Evolutionary conservation across 2,113 vertebrate species (phyloP).

Genomic region (Puma concolor): DNA sequence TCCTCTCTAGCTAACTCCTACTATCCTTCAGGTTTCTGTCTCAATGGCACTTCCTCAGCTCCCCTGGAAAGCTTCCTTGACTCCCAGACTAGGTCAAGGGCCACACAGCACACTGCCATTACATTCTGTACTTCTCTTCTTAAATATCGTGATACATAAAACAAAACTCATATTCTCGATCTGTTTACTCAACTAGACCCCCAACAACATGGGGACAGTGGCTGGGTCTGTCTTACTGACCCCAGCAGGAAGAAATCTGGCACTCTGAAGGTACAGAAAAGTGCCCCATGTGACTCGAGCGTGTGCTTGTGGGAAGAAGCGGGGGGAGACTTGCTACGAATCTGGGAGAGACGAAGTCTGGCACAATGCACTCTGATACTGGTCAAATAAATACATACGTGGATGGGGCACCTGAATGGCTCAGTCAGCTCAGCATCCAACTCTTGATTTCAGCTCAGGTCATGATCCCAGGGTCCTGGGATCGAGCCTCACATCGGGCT

Average conservation of each 20-base stretch:
- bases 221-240: neutral
- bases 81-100: neutral
- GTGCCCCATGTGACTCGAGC: neutral
- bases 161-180: neutral
- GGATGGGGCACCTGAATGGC: neutral
- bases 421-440: too few species aligned
- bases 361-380: neutral
- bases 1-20: neutral
- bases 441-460: too few species aligned
- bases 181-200: neutral
- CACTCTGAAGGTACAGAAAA: neutral
- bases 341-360: neutral
- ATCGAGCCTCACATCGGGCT: too few species aligned
- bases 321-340: neutral
- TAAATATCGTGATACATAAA: neutral
- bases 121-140: neutral
- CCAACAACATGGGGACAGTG: rapidly evolving
- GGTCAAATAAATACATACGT: neutral
- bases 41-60: neutral
- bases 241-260: neutral
- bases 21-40: neutral
- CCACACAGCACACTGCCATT: neutral
- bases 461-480: too few species aligned
- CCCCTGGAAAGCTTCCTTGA: neutral
- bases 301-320: neutral